Evolutionary conservation across 2,113 vertebrate genomes (phyloP).

Genomic region (Butorides virescens): DNA sequence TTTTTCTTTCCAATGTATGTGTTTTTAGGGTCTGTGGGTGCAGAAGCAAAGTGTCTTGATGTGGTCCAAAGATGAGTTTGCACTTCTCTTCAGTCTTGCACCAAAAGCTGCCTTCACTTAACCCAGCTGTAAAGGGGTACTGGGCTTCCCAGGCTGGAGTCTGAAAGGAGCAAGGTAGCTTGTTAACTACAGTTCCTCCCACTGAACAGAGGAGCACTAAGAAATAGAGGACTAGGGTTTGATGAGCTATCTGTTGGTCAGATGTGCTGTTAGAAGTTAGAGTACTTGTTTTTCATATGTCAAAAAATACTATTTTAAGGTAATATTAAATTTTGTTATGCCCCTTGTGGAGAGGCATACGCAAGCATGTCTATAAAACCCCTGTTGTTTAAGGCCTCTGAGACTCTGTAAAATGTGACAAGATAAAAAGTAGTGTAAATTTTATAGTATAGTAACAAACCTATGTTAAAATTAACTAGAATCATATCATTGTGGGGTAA

Average conservation of each 20-base stretch:
- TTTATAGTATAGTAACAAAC: background rate
- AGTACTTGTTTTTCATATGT: background rate
- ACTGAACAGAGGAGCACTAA: background rate
- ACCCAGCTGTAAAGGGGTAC: background rate
- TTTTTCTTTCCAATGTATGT: background rate
- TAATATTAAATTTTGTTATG: background rate
- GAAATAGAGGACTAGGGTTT: background rate
- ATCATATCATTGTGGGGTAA: background rate
- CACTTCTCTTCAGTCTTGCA: background rate
- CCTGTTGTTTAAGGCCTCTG: background rate
- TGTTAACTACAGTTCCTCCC: background rate
- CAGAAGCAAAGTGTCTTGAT: background rate
- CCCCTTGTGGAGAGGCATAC: fast-evolving
- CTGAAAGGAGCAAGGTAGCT: background rate
- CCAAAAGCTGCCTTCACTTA: background rate
- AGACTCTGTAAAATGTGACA: background rate
- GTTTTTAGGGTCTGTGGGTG: background rate
- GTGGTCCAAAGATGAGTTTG: background rate
- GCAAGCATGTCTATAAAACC: background rate
- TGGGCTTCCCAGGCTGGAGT: background rate
- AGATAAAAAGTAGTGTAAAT: background rate
- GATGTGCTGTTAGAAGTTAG: background rate
- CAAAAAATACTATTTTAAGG: background rate
- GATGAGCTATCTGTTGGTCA: background rate
- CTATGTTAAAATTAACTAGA: background rate